Base-by-base conservation (phyloP, 2,113 vertebrate genomes). In the Mandrillus leucophaeus region DNA sequence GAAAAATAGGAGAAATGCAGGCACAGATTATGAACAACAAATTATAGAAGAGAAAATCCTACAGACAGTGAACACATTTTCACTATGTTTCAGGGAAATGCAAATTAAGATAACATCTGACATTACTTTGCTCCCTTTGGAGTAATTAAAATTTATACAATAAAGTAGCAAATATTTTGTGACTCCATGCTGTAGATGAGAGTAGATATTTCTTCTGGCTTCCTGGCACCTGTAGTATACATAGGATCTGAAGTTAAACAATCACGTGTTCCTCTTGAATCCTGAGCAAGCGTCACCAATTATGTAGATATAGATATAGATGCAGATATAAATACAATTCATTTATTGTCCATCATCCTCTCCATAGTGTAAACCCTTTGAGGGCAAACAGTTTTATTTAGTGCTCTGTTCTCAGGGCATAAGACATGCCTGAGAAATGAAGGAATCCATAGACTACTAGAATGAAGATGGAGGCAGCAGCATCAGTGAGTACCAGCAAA, bases 81-180 rank as follows among this genome's bases (percentile, higher is more conserved):
- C 75, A n/a, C 14, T 13, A 3, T 0, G 0, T 43, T 20, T 64
- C 16, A 57, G 17, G 43, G 30, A 78, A 86, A 78, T 3, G 18
- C 38, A 66, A n/a, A 70, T 57, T 2, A 48, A 61, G 22, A 17
- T 11, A 50, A 7, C 4, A 0, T 3, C 22, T 13, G 6, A 10
- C 10, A 1, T 38, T 27, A 35, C 1, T 10, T 68, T 6, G 45
- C 16, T 66, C 12, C 50, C 0, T 0, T 0, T 20, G 3, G 72
- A 48, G 40, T 25, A 14, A 76, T 6, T 13, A 16, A 55, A 35
- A 35, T 6, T 1, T 64, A 64, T 32, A 64, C 61, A 64, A 64
- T 16, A 27, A 75, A 76, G 0, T 27, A 22, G 32, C 9, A 14
- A 64, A 55, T 3, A 17, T 3, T 18, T 25, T 61, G 7, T 55